Percentiles rank a stretch among this genome's conserved stretches.
These are phyloP conservation scores for Hirtodrosophila histrioides DNA, from an alignment of 2,888 invertebrate genomes.

Conservation along the genomic window DNA sequence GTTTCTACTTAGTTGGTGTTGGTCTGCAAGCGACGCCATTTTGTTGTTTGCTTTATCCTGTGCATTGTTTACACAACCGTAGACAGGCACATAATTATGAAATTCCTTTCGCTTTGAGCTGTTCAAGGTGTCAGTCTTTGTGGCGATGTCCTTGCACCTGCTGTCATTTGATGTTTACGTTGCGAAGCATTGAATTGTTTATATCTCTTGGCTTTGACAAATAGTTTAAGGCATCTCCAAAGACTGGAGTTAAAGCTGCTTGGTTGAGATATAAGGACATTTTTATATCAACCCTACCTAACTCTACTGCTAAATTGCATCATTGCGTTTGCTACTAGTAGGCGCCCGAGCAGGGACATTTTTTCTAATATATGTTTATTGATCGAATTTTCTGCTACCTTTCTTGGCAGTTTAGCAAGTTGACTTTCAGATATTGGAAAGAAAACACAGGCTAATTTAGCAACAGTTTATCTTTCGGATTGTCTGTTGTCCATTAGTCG, in stretches of 20 bases:
- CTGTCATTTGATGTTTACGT: conserved; percentile 6
- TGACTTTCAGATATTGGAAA: too few species aligned
- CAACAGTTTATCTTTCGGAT: background rate
- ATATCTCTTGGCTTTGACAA: too few species aligned
- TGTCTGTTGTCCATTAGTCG: background rate
- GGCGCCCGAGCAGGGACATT: too few species aligned
- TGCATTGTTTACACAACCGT: conserved; percentile 46
- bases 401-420: too few species aligned
- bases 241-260: too few species aligned
- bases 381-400: too few species aligned
- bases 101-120: conserved; percentile 39
- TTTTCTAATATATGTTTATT: too few species aligned
- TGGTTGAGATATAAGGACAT: too few species aligned
- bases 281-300: too few species aligned
- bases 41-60: conserved; percentile 52
- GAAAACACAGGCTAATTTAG: background rate
- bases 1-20: conserved; percentile 18
- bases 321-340: too few species aligned
- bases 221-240: too few species aligned
- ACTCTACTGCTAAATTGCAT: too few species aligned
- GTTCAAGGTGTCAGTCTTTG: conserved; percentile 25
- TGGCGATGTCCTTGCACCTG: conserved; percentile 9
- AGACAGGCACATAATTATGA: conserved; percentile 66
- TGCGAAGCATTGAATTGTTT: background rate
- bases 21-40: conserved; percentile 53